Conservation (phyloP, 2,888 invertebrate species). For the Cremastinae sp. region DNA sequence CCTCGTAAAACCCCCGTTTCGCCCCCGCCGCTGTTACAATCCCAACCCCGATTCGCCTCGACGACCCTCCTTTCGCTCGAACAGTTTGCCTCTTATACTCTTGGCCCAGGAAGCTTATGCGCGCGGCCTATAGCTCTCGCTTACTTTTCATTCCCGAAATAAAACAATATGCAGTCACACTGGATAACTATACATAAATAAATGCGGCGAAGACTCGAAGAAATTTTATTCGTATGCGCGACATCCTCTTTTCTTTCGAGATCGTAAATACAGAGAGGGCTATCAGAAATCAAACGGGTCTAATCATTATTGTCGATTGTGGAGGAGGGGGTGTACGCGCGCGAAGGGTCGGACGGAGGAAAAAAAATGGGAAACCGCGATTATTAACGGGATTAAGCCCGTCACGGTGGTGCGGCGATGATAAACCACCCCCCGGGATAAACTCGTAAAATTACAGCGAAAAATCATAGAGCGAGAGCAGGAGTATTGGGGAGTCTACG, state of each 20-base stretch:
- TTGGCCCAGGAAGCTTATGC: slow-evolving; percentile 55
- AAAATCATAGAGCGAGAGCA: slow-evolving; percentile 53
- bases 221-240: slow-evolving; percentile 54
- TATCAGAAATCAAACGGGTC: slow-evolving; percentile 36
- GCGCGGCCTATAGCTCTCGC: slow-evolving; percentile 15
- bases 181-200: background rate
- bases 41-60: slow-evolving; percentile 58
- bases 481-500: slow-evolving; percentile 19
- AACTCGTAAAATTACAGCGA: slow-evolving; percentile 60
- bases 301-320: slow-evolving; percentile 34
- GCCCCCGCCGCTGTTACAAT: slow-evolving; percentile 69
- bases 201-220: background rate
- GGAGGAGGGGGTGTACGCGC: background rate
- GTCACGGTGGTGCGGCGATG: slow-evolving; percentile 45
- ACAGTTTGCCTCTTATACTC: slow-evolving; percentile 56
- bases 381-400: slow-evolving; percentile 60
- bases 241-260: slow-evolving; percentile 3
- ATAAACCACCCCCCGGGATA: slow-evolving; percentile 55
- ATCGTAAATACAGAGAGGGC: background rate
- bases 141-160: slow-evolving; percentile 4
- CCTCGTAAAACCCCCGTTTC: slow-evolving; percentile 79
- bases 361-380: slow-evolving; percentile 49
- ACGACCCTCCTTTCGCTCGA: slow-evolving; percentile 48
- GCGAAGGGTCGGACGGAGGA: slow-evolving; percentile 8
- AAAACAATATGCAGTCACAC: too few relatives aligned